Conservation (phyloP, 2,888 invertebrate species). For the Volucella inanis region DNA sequence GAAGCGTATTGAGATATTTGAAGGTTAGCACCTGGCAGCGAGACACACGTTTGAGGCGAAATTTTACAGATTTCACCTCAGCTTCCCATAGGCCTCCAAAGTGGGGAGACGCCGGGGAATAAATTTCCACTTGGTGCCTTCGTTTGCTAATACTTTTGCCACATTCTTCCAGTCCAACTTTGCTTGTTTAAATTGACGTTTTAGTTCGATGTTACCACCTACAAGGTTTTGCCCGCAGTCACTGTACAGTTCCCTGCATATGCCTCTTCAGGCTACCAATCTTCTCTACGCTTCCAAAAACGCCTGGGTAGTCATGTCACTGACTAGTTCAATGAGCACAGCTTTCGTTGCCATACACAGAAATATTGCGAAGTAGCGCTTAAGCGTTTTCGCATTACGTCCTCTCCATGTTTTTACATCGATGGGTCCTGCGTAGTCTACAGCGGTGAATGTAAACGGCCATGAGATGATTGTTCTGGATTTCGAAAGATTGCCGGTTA, state of each 20-base stretch:
- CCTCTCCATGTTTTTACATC: too few species aligned
- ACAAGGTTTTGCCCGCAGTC: slow-evolving; percentile 17
- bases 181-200: neutral
- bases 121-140: slow-evolving; percentile 76
- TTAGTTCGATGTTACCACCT: neutral
- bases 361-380: too few species aligned
- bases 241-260: too few species aligned
- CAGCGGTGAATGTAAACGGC: too few species aligned
- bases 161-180: slow-evolving; percentile 3
- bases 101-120: slow-evolving; percentile 77
- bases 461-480: too few species aligned
- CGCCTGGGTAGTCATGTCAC: too few species aligned
- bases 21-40: slow-evolving; percentile 75
- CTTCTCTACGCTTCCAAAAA: too few species aligned
- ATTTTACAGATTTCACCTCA: slow-evolving; percentile 77
- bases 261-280: too few species aligned
- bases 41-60: slow-evolving; percentile 76
- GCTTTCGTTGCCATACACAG: slow-evolving; percentile 20
- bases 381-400: too few species aligned
- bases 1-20: slow-evolving; percentile 77
- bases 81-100: slow-evolving; percentile 79
- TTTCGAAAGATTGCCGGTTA: too few species aligned
- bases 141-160: neutral
- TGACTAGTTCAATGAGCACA: slow-evolving; percentile 39
- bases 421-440: too few species aligned